Conservation (phyloP, 64 coral and sea anemone genomes). For the Actinia equina region DNA sequence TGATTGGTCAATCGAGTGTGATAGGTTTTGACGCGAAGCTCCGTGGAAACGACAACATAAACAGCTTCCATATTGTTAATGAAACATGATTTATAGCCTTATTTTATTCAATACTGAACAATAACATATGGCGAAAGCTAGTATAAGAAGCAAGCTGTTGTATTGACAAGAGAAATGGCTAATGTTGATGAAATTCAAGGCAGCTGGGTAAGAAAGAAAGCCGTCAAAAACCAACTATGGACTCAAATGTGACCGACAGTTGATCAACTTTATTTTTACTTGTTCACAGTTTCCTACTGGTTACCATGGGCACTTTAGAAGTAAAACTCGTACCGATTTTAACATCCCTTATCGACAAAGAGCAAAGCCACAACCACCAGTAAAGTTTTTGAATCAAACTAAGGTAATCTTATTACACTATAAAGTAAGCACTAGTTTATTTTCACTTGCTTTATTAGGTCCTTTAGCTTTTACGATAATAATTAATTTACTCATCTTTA, state of each 20-base stretch:
- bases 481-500: not conserved
- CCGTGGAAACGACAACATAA: conserved; percentile 59
- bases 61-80: not conserved
- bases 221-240: not conserved
- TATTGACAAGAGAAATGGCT: conserved; percentile 26
- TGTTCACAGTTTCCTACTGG: conserved; percentile 47
- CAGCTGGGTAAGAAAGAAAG: conserved; percentile 35
- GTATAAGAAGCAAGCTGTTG: not conserved
- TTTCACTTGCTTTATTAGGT: not conserved
- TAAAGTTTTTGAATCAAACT: conserved; percentile 48
- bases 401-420: conserved; percentile 25
- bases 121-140: not conserved
- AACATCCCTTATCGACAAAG: conserved; percentile 53
- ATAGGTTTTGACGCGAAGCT: conserved; percentile 16
- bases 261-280: not conserved
- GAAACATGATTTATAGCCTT: not conserved
- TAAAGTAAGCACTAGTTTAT: no score
- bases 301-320: conserved; percentile 67
- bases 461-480: no score
- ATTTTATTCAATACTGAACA: not conserved
- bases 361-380: conserved; percentile 45
- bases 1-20: conserved; percentile 18
- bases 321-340: conserved; percentile 58
- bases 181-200: conserved; percentile 24
- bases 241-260: not conserved